These are phyloP conservation scores for Lasius platythorax DNA, from an alignment of 2,888 invertebrate species.

Conservation along the genomic window DNA sequence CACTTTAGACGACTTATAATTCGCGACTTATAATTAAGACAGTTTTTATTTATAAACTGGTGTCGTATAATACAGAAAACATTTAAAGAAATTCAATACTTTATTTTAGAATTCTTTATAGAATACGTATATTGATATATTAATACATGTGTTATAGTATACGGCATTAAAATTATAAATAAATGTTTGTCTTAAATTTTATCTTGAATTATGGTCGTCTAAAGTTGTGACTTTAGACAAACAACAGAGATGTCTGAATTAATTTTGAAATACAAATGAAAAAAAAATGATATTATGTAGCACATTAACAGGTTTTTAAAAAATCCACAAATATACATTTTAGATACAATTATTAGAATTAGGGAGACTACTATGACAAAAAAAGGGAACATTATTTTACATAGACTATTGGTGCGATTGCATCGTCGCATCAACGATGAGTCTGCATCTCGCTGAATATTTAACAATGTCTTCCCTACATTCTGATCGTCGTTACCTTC, in stretches of 20 bases:
- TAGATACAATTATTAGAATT: neutral
- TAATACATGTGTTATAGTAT: too few species aligned
- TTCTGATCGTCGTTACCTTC: constrained; percentile 44
- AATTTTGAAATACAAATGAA: neutral
- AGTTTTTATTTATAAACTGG: neutral
- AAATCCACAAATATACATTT: neutral
- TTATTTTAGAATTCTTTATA: too few species aligned
- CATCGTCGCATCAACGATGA: neutral
- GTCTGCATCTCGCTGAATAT: constrained; percentile 13
- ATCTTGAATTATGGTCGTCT: neutral
- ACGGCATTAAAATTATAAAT: neutral
- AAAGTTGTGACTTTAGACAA: neutral
- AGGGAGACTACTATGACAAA: neutral
- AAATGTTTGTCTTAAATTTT: neutral
- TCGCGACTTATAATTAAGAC: neutral
- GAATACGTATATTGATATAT: too few species aligned
- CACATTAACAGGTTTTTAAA: neutral
- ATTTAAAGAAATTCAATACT: neutral
- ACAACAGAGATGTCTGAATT: neutral
- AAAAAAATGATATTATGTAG: neutral
- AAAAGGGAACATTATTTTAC: neutral
- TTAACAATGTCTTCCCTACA: constrained; percentile 19
- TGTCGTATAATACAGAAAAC: neutral
- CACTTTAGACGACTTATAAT: neutral
- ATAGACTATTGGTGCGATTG: neutral